These are phyloP conservation scores for Leuciscus waleckii DNA, from an alignment of 2,797 vertebrate genomes.

Conservation along the genomic window DNA sequence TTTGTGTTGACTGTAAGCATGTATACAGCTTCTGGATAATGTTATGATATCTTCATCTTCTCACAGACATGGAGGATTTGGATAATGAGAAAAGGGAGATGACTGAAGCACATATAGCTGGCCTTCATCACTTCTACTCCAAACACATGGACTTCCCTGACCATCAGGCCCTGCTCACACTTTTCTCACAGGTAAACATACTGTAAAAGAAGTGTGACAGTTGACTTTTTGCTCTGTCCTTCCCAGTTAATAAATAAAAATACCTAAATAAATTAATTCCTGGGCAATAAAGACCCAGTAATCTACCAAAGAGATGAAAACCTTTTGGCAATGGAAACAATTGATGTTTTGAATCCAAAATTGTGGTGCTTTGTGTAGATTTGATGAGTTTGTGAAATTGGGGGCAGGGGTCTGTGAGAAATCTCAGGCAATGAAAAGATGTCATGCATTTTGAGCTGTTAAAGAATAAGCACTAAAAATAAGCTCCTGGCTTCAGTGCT, in stretches of 20 bases:
- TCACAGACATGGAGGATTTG: constrained; percentile 88
- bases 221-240: neutral
- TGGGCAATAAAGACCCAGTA: too few relatives aligned
- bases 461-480: too few relatives aligned
- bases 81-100: constrained; percentile 90
- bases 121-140: constrained; percentile 92
- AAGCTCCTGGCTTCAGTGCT: too few relatives aligned
- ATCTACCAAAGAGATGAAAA: too few relatives aligned
- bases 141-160: constrained; percentile 90
- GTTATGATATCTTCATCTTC: neutral
- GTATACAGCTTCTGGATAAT: neutral
- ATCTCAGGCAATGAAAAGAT: too few relatives aligned
- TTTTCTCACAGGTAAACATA: constrained; percentile 89
- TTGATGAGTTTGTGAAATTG: too few relatives aligned
- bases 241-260: neutral
- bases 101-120: constrained; percentile 86
- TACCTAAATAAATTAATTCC: too few relatives aligned
- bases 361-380: too few relatives aligned
- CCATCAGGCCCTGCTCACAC: constrained; percentile 80
- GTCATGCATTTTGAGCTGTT: too few relatives aligned
- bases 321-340: too few relatives aligned
- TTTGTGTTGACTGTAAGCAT: neutral
- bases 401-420: too few relatives aligned
- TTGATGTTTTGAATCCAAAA: too few relatives aligned
- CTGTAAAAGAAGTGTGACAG: neutral